A percentile compares a stretch with the other conserved stretches of the same genome.
phyloP scores from a whole-genome alignment of 2,888 invertebrate genomes.

The Isotomurus palustris region DNA sequence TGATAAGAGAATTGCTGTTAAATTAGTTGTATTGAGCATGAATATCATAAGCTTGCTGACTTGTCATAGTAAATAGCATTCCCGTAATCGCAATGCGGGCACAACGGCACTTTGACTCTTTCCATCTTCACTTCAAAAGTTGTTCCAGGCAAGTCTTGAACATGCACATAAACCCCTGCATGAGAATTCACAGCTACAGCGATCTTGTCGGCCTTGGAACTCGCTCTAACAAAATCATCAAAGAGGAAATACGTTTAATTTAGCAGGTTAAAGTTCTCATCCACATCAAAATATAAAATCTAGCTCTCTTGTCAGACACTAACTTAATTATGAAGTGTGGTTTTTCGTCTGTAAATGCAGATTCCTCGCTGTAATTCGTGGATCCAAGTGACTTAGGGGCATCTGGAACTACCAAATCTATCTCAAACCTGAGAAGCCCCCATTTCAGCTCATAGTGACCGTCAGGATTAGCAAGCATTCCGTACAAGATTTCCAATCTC shows the following conservation, averaged over 20 bases:
- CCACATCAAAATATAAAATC: background rate
- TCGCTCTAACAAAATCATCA: conserved; percentile 6
- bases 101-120: conserved; percentile 6
- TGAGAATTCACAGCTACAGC: conserved; percentile 15
- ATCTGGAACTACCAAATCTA: conserved; percentile 11
- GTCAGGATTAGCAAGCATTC: conserved; percentile 6
- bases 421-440: conserved; percentile 11
- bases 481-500: conserved; percentile 13
- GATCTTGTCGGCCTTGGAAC: conserved; percentile 15
- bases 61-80: conserved; percentile 14
- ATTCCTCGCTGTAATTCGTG: conserved; percentile 2
- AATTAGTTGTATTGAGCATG: background rate
- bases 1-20: too few relatives aligned
- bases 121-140: conserved; percentile 3
- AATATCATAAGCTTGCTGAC: background rate
- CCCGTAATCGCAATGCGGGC: conserved; percentile 15
- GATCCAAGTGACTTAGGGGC: background rate
- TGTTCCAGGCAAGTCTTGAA: conserved; percentile 6
- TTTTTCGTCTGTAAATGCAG: conserved; percentile 9
- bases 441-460: conserved; percentile 10
- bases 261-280: background rate
- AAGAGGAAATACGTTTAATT: background rate
- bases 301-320: background rate
- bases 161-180: conserved; percentile 13
- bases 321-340: background rate